Base-by-base conservation (phyloP, 2,113 vertebrate species). In the Ancistrus triradiatus region DNA sequence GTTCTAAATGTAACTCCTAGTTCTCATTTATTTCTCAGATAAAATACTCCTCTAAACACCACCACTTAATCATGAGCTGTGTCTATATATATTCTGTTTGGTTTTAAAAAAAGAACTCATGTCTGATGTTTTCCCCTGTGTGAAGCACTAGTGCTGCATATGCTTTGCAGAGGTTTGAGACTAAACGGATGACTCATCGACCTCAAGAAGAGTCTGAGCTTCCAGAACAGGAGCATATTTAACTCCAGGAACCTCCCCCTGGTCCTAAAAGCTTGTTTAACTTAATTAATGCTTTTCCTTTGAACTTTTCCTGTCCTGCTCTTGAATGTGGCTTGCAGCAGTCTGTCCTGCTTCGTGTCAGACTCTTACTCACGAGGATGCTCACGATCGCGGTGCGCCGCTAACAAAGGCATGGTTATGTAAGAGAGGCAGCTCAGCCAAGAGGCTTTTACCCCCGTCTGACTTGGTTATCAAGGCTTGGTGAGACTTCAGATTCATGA, bases 351-450 rank as follows among this genome's bases (percentile, higher is more conserved):
- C 11, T 15, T 63, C 6, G 49, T 63, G 48, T 43, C 52, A 18
- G 48, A 28, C 17, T 52, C 18, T 49, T 31, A 43, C 15, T 52
- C 35, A 42, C 24, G 37, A 63, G 49, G 48, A 52, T 17, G 25
- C 19, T 63, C 19, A 52, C 27, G 37, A 43, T 24, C 6, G 2
- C 19, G 48, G 47, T 24, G 24, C 60, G 11, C 47, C 24, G 14
- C 38, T 43, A 52, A 53, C 49, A 63, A 53, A 63, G 61, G 31
- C 37, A 33, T 25, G n/a, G 37, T 63, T 63, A 44, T 3, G 4
- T 63, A 63, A 63, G 24, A 22, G 61, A 44, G 37, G 37, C 61
- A 21, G 49, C 38, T 43, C 38, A 63, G 61, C 49, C 61, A 6
- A 42, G 24, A 63, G 48, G 48, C 61, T 53, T 44, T 50, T 52